Evolutionary conservation across 2,113 vertebrate genomes (phyloP), one percentile per base, ranked within the genome.

Genomic region (Cyanoliseus patagonus): DNA sequence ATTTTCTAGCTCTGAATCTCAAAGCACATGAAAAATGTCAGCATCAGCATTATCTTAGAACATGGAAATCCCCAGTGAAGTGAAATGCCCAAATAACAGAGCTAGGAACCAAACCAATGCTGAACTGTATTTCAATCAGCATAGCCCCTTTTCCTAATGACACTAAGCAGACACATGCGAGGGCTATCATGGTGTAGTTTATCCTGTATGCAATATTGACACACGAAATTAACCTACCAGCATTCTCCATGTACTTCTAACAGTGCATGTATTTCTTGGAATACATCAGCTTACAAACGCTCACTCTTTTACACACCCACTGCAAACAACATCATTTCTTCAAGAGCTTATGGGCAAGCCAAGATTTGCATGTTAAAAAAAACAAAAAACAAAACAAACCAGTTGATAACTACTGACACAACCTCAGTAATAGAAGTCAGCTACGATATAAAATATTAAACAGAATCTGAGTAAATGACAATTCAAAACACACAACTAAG

Each of bases 351-450:
- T 23, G 24, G 8, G 6, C 12, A 37, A 33, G 49, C 4, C 41
- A 41, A 4, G 47, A 33, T 52, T 25, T 61, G 14, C 13, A 17
- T 17, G 37, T 20, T 24, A 16, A 73, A 57, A 70, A 24, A 10
- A 8, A 18, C 20, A 22, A 1, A 1, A 33, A 1, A 1, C 7
- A 19, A 37, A 66, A 13, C 3, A 20, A 19, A n/a, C 5, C 15
- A 79, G 22, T 2, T 70, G 4, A 22, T 46, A 76, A 64, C 41
- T 72, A 35, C 57, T 30, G 35, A 33, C 30, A 39, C 35, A 68
- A 46, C 13, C 47, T n/a, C 23, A 80, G 28, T 25, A 68, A 33
- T 0, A 62, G 5, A 85, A 83, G 9, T 31, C 47, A 86, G 11
- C 7, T 53, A 12, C 15, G 39, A 39, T 7, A 83, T 2, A 74